Conservation (phyloP, 2,797 vertebrate genomes). For the Ctenosaura bakeri region DNA sequence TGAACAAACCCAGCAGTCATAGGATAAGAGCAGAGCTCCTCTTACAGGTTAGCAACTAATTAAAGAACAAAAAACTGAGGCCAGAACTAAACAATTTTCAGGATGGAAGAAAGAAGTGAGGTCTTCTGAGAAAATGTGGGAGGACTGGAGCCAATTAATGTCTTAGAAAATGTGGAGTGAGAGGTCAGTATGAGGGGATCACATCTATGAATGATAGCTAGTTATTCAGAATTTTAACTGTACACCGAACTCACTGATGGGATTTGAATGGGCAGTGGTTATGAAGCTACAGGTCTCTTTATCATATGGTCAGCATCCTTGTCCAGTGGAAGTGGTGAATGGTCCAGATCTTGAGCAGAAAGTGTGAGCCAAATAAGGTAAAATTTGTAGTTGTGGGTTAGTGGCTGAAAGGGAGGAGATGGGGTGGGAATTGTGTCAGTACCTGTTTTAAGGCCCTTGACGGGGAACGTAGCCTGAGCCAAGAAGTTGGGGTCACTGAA, state of each 20-base stretch:
- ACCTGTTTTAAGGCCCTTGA: constrained; percentile 82
- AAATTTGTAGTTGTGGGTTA: background rate
- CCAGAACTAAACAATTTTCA: background rate
- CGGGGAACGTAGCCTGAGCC: constrained; percentile 80
- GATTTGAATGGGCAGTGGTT: background rate
- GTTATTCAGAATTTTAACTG: background rate
- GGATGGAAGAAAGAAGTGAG: background rate
- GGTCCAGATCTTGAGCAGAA: background rate
- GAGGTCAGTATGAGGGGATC: background rate
- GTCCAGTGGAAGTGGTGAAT: too few relatives aligned
- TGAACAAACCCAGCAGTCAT: background rate
- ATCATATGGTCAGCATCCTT: background rate
- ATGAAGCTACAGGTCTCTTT: too few relatives aligned
- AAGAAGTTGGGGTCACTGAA: constrained; percentile 84
- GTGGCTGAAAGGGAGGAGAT: too few relatives aligned
- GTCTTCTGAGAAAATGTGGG: background rate
- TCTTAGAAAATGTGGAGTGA: background rate
- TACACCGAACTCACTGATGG: background rate
- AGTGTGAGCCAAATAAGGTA: background rate
- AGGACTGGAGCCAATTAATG: background rate
- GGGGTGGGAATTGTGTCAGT: background rate
- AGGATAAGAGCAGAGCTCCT: background rate
- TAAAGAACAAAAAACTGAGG: background rate
- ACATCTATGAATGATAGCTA: background rate
- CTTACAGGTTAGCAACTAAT: background rate